Percentiles rank a stretch among this genome's conserved stretches.
These are phyloP conservation scores for Ochropleura leucogaster DNA, from an alignment of 2,888 invertebrate species.

Conservation along the genomic window DNA sequence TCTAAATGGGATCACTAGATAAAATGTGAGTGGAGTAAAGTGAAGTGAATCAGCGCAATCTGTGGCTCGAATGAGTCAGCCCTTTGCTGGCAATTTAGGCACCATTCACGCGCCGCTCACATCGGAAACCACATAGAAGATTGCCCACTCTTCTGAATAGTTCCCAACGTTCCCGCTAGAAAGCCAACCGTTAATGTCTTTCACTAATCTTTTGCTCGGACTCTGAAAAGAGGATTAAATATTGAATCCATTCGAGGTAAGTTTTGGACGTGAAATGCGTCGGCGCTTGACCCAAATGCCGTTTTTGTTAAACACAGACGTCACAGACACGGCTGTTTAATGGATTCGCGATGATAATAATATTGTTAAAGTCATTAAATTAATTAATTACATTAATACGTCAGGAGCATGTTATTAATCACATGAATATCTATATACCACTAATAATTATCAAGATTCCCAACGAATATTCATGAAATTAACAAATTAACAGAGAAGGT, in stretches of 20 bases:
- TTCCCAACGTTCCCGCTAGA: constrained; percentile 69
- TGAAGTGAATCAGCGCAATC: constrained; percentile 83
- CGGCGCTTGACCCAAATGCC: constrained; percentile 52
- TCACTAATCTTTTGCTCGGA: constrained; percentile 66
- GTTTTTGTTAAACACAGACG: constrained; percentile 45
- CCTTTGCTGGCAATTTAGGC: constrained; percentile 85
- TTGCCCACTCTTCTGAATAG: constrained; percentile 79
- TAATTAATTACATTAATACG: constrained; percentile 16
- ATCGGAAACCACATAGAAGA: constrained; percentile 86
- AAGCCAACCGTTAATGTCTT: constrained; percentile 73
- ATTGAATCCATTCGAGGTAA: constrained; percentile 61
- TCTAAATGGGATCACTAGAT: constrained; percentile 70
- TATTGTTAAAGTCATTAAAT: constrained; percentile 14
- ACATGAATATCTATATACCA: not conserved
- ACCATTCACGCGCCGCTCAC: constrained; percentile 82
- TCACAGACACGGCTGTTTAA: constrained; percentile 9
- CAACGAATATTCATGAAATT: constrained; percentile 18
- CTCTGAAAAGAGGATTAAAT: constrained; percentile 66
- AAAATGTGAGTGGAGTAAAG: constrained; percentile 75
- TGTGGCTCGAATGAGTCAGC: constrained; percentile 81
- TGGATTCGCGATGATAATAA: constrained; percentile 21
- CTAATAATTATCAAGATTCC: constrained; percentile 9
- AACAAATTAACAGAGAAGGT: constrained; percentile 7
- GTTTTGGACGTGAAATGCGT: constrained; percentile 57
- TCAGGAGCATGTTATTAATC: not conserved